Conservation (phyloP, 2,797 vertebrate genomes). For the Fistularia commersonii region DNA sequence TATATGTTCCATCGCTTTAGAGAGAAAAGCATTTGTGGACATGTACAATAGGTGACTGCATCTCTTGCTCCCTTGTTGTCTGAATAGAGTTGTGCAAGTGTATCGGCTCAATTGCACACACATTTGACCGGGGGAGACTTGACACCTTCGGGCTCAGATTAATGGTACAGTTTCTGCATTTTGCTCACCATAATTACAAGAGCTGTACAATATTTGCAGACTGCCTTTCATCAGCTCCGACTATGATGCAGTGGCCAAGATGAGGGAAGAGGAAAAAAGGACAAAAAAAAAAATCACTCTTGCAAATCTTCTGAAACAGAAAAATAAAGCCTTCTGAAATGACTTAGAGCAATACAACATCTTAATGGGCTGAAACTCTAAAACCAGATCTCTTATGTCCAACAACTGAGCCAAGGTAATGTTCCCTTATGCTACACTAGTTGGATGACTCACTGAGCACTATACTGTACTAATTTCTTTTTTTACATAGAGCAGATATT, state of each 20-base stretch:
- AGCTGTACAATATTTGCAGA: background rate
- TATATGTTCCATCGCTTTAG: too few relatives aligned
- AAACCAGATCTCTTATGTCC: conserved; percentile 40
- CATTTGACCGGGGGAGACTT: too few relatives aligned
- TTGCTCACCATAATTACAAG: conserved; percentile 23
- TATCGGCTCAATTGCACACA: too few relatives aligned
- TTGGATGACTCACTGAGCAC: conserved; percentile 31
- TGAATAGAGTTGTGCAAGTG: too few relatives aligned
- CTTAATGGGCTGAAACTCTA: conserved; percentile 43
- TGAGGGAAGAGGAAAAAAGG: conserved; percentile 11
- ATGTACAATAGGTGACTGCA: too few relatives aligned
- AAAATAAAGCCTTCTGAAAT: conserved; percentile 31
- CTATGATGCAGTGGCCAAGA: conserved; percentile 23
- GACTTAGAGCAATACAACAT: conserved; percentile 45
- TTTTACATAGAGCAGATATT: conserved; percentile 21
- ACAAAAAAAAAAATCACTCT: conserved; percentile 20
- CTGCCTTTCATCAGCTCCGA: conserved; percentile 19
- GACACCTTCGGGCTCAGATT: too few relatives aligned
- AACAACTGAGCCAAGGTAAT: conserved; percentile 27
- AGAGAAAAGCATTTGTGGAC: too few relatives aligned
- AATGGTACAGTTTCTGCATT: too few relatives aligned
- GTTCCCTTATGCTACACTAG: conserved; percentile 34
- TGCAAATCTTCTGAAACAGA: conserved; percentile 17
- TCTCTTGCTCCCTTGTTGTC: too few relatives aligned
- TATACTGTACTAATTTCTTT: conserved; percentile 32